Conservation (phyloP, 1,140 invertebrate genomes). For the Orchestia grillus region DNA sequence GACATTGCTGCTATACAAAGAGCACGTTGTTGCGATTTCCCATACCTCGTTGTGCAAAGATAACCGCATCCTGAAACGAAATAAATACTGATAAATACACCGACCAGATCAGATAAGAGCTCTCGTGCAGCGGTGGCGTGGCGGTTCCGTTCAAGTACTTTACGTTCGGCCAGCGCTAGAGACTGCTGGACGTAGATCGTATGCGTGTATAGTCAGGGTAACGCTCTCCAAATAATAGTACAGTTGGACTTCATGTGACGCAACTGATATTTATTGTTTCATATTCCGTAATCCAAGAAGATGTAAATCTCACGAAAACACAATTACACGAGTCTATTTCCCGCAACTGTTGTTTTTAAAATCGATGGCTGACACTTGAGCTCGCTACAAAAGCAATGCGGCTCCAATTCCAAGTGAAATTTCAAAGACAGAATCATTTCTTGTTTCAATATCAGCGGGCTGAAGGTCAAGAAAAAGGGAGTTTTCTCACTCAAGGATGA, state of each 20-base stretch:
- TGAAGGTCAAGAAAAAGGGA: neutral
- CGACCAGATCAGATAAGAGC: neutral
- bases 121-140: neutral
- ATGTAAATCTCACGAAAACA: neutral
- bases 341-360: neutral
- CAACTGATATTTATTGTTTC: neutral
- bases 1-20: no score
- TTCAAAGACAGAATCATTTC: neutral
- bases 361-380: neutral
- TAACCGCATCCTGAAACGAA: neutral
- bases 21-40: neutral
- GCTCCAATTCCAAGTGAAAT: neutral
- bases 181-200: neutral
- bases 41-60: neutral
- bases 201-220: neutral
- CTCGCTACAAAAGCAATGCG: neutral
- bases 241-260: neutral
- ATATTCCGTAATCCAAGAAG: neutral
- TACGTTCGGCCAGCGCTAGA: neutral
- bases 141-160: neutral
- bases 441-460: neutral
- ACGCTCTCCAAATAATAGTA: neutral
- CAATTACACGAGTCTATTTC: neutral
- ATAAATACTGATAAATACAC: neutral
- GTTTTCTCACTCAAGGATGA: neutral